Percentiles rank a stretch among this genome's conserved stretches.
Conservation (phyloP, 2,113 vertebrate species). For the Tachysurus fulvidraco region DNA sequence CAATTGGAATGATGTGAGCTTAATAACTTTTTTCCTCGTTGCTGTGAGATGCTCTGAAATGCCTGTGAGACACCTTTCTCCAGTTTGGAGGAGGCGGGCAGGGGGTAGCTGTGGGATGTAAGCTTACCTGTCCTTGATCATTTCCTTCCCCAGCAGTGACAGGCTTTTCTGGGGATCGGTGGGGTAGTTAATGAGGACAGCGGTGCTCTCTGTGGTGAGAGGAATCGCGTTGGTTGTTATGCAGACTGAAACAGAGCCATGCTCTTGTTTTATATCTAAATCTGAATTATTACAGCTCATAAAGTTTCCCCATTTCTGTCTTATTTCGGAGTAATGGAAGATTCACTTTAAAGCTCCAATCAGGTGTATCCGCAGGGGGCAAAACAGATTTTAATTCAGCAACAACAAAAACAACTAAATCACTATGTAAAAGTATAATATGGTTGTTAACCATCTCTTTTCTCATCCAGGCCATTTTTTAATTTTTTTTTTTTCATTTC, state of each 20-base stretch:
- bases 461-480: neutral
- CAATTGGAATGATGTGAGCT: slow-evolving; percentile 19
- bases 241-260: slow-evolving; percentile 3
- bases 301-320: slow-evolving; percentile 15
- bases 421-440: neutral
- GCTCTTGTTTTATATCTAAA: slow-evolving; percentile 2
- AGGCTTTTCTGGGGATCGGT: slow-evolving; percentile 23
- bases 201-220: slow-evolving; percentile 39
- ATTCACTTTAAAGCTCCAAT: slow-evolving; percentile 2
- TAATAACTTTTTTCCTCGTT: slow-evolving; percentile 18
- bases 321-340: neutral
- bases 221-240: slow-evolving; percentile 31
- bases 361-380: neutral
- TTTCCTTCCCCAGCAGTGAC: slow-evolving; percentile 29
- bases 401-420: slow-evolving; percentile 12
- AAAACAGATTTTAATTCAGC: neutral
- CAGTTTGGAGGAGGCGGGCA: slow-evolving; percentile 5
- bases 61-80: neutral
- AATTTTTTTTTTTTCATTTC: too few species aligned
- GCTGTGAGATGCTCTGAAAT: neutral
- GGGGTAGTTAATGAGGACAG: slow-evolving; percentile 53
- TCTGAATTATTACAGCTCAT: slow-evolving; percentile 29
- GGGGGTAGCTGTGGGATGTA: slow-evolving; percentile 26
- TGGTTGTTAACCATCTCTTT: neutral
- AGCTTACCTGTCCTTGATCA: slow-evolving; percentile 43